A percentile compares a stretch with the other conserved stretches of the same genome.
Evolutionary conservation across 2,888 invertebrate genomes (phyloP).

Genomic region (Cyaniris semiargus): DNA sequence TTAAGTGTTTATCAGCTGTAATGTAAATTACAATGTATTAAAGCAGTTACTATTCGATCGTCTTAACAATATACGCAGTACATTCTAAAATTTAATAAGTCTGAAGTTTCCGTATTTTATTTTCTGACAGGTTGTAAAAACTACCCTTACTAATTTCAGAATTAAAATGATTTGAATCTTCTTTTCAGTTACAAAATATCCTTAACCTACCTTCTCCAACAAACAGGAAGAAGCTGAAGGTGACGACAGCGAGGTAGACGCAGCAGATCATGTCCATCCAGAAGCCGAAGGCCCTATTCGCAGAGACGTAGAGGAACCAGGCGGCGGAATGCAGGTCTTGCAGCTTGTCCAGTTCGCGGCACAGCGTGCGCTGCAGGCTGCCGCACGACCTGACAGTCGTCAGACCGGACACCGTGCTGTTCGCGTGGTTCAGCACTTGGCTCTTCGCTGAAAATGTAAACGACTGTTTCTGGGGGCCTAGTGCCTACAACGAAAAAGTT

Average conservation of each 20-base stretch:
- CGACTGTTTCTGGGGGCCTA: neutral
- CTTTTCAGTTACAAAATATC: slow-evolving; percentile 35
- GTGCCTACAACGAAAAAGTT: too few relatives aligned
- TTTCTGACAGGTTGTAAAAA: too few relatives aligned
- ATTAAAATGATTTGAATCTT: too few relatives aligned
- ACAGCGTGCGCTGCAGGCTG: slow-evolving; percentile 83
- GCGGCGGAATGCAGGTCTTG: slow-evolving; percentile 84
- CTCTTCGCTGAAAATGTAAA: slow-evolving; percentile 83
- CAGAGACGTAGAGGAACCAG: slow-evolving; percentile 67
- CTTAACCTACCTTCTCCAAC: slow-evolving; percentile 53
- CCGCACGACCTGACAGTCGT: slow-evolving; percentile 89
- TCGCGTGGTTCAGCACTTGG: slow-evolving; percentile 92
- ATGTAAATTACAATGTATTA: too few relatives aligned
- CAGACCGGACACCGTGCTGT: slow-evolving; percentile 89
- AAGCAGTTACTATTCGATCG: too few relatives aligned
- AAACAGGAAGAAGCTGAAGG: slow-evolving; percentile 84
- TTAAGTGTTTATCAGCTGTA: too few relatives aligned
- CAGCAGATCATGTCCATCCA: slow-evolving; percentile 82
- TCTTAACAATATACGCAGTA: too few relatives aligned
- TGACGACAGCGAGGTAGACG: slow-evolving; percentile 79
- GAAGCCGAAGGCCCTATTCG: slow-evolving; percentile 76
- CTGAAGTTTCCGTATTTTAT: too few relatives aligned
- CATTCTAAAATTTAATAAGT: too few relatives aligned
- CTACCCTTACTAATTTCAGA: too few relatives aligned
- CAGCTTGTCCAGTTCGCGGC: slow-evolving; percentile 85